Base-by-base conservation (phyloP, 2,113 vertebrate species). In the Daphoenositta chrysoptera region DNA sequence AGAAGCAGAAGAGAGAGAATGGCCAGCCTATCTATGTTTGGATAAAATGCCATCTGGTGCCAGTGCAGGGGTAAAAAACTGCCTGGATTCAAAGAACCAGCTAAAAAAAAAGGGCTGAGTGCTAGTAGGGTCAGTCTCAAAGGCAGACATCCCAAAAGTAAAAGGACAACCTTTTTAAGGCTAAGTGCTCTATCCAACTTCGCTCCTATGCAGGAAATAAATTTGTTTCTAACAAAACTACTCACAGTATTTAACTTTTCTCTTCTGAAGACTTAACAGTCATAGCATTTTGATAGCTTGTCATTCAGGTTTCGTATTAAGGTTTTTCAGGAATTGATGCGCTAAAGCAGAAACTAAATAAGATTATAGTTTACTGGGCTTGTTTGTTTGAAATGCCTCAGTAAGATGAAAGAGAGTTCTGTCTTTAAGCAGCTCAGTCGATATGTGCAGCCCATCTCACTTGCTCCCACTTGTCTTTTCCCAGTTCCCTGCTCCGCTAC, bases 401-500 rank as follows among this genome's bases (percentile, higher is more conserved):
- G 24, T 39, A 33, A 76, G 11, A 12, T 47, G n/a, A 27, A 54
- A 76, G 42, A 78, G 33, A 48, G 19, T 80, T 92, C 11, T 69
- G 14, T 63, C 54, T 77, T 47, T 16, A 33, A 19, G 33, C 22
- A 58, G 18, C 13, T 73, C 33, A 13, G 26, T 37, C 87, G 6
- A 1, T 30, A 2, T 0, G 26, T 0, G 2, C 0, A 11, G 70
- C 42, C 31, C 47, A 51, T 51, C 60, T 96, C 51, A 92, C 20
- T 42, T 16, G 8, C 56, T 84, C 16, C 53, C 47, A 40, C 87
- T 84, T 87, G 72, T 40, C 82, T 77, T 87, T 78, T 66, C 92
- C 47, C 96, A 99, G 99, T 91, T 99, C 99, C 0, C 97, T 99
- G 92, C 98, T 99, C 53, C 99, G 99, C 50, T 99, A 99, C 4